Conservation (phyloP, 2,888 invertebrate genomes). For the Tetheella fluctuosa region DNA sequence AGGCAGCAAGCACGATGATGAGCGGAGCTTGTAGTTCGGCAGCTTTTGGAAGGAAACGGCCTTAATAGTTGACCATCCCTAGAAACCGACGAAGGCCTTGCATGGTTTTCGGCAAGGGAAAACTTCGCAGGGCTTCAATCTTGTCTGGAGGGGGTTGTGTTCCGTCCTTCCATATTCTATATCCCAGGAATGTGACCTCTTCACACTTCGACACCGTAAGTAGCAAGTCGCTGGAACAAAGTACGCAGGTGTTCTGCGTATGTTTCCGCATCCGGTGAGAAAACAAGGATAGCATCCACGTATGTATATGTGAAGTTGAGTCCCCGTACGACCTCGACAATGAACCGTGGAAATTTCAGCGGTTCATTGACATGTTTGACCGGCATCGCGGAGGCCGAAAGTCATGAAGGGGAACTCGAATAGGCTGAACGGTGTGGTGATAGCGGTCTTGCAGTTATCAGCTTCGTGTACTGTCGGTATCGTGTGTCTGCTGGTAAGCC, state of each 20-base stretch:
- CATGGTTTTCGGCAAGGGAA: background rate
- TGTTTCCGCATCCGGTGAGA: conserved; percentile 18
- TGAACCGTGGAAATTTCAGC: too few relatives aligned
- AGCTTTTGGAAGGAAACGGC: background rate
- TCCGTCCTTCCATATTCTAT: background rate
- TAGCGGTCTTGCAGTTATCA: conserved; percentile 51
- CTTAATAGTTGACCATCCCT: background rate
- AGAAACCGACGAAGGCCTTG: background rate
- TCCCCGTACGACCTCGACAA: conserved; percentile 31
- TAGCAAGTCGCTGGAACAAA: conserved; percentile 18
- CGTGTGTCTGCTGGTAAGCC: too few relatives aligned
- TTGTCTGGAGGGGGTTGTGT: background rate
- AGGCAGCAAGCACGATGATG: background rate
- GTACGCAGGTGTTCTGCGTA: conserved; percentile 14
- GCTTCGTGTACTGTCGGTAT: conserved; percentile 35
- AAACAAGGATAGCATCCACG: conserved; percentile 44
- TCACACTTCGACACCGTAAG: conserved; percentile 21
- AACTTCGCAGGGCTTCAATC: background rate
- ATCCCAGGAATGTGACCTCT: too few relatives aligned
- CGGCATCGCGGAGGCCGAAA: too few relatives aligned
- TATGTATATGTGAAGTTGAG: conserved; percentile 49
- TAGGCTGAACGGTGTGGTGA: conserved; percentile 27
- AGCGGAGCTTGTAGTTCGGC: background rate
- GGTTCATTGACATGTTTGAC: too few relatives aligned
- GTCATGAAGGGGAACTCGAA: too few relatives aligned